Conservation (phyloP, 2,888 invertebrate species). For the Lithophane leautieri region DNA sequence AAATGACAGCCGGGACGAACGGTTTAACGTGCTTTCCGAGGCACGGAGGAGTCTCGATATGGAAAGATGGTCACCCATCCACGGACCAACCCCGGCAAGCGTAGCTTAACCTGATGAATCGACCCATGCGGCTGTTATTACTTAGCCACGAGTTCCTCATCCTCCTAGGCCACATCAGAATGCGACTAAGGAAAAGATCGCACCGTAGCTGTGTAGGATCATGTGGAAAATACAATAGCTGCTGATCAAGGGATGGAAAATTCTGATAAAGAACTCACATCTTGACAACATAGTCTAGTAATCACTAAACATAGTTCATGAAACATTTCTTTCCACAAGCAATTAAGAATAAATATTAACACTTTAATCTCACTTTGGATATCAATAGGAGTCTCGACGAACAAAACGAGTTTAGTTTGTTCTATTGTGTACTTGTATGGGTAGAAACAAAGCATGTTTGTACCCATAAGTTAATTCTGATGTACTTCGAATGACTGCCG, state of each 20-base stretch:
- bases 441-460: conserved; percentile 29
- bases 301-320: background rate
- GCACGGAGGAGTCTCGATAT: too few species aligned
- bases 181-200: background rate
- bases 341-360: conserved; percentile 36
- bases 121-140: too few species aligned
- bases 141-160: too few species aligned
- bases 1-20: too few species aligned
- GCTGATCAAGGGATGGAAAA: background rate
- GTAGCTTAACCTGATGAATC: too few species aligned
- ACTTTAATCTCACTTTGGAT: conserved; percentile 50
- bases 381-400: conserved; percentile 39
- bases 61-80: too few species aligned
- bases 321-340: conserved; percentile 32
- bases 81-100: too few species aligned
- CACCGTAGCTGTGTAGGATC: background rate
- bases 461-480: conserved; percentile 13
- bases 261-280: background rate
- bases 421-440: conserved; percentile 54
- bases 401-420: conserved; percentile 32
- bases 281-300: background rate
- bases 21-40: too few species aligned
- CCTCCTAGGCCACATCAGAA: too few species aligned
- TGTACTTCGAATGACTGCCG: conserved; percentile 43
- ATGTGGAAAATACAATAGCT: background rate